Percentiles rank a stretch among this genome's conserved stretches.
Evolutionary conservation across 2,113 vertebrate species (phyloP).

Genomic region (Amazona guildingii): DNA sequence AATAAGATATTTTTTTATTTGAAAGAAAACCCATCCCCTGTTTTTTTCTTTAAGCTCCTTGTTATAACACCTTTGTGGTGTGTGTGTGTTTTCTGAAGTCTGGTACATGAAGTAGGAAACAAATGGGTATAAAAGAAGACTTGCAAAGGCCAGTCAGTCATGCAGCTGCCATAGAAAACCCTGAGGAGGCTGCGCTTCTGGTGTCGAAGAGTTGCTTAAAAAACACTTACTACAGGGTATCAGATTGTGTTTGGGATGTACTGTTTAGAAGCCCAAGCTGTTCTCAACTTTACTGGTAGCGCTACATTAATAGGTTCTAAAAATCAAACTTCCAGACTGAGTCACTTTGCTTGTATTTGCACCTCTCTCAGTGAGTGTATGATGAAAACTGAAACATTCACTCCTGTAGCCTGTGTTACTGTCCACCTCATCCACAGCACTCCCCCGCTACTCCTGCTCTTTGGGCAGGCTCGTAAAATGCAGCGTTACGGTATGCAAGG

Average conservation of each 20-base stretch:
- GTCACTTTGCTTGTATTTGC: neutral
- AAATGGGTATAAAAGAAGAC: neutral
- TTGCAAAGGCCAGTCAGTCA: neutral
- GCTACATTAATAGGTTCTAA: neutral
- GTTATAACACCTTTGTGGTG: neutral
- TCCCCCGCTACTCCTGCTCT: neutral
- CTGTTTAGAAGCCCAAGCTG: neutral
- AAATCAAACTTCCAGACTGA: neutral
- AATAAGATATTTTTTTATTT: neutral
- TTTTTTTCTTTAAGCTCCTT: neutral
- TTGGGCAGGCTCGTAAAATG: neutral
- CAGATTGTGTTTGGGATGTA: neutral
- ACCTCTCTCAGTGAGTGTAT: neutral
- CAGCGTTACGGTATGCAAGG: neutral
- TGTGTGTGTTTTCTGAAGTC: neutral
- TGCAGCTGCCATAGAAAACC: neutral
- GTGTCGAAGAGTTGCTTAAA: neutral
- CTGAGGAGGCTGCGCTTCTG: accelerated
- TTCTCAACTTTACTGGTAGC: neutral
- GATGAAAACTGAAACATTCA: neutral
- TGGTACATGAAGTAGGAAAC: neutral
- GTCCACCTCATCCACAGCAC: neutral
- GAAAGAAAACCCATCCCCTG: neutral
- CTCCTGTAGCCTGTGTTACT: neutral
- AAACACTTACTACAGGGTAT: neutral